Evolutionary conservation across 2,113 vertebrate genomes (phyloP).

Genomic region (Sardina pilchardus): DNA sequence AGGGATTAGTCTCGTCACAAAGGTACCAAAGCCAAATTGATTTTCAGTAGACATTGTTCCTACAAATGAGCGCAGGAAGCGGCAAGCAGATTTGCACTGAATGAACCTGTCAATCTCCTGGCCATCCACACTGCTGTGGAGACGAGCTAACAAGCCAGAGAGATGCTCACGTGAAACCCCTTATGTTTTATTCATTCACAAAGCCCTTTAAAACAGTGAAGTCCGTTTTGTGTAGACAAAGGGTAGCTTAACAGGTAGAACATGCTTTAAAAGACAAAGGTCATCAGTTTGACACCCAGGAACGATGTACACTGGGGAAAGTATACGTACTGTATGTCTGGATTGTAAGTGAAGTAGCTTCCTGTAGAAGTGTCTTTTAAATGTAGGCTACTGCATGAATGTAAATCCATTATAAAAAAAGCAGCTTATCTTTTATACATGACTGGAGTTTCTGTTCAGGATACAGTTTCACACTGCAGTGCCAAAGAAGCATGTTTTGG

Average conservation of each 20-base stretch:
- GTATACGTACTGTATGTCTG: too few species aligned
- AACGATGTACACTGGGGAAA: not conserved
- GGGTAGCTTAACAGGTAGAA: not conserved
- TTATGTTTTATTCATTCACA: not conserved
- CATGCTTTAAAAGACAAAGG: not conserved
- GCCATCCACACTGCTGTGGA: not conserved
- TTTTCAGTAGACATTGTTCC: constrained; percentile 18
- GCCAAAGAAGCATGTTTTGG: not conserved
- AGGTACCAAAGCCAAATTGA: constrained; percentile 5
- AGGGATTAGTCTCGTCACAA: constrained; percentile 10
- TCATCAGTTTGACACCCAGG: not conserved
- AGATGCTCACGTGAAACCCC: not conserved
- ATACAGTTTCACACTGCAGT: not conserved
- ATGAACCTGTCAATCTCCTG: not conserved
- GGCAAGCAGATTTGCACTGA: not conserved
- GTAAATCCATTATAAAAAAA: not conserved
- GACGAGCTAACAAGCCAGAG: not conserved
- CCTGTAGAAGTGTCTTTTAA: not conserved
- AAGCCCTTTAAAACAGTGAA: not conserved
- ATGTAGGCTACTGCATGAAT: not conserved
- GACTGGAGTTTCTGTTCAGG: not conserved
- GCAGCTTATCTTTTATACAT: not conserved
- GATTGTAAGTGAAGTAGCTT: too few species aligned
- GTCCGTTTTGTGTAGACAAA: not conserved
- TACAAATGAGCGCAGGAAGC: not conserved